Percentiles rank a stretch among this genome's conserved stretches.
Conservation (phyloP, 2,888 invertebrate species). For the Campoletis raptor region DNA sequence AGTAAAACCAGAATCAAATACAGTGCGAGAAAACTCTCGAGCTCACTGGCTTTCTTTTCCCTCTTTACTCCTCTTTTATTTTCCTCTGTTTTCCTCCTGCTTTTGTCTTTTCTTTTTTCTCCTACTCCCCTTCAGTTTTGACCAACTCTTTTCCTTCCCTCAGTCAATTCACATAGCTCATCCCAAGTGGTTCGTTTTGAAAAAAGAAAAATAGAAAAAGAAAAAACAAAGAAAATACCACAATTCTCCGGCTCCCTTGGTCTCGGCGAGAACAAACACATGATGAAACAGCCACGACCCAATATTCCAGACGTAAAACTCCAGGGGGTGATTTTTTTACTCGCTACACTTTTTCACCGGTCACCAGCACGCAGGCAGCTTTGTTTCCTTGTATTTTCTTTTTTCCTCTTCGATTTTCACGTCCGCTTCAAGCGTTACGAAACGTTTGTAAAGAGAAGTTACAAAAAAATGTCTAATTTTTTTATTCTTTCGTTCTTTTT, state of each 20-base stretch:
- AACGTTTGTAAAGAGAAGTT: neutral
- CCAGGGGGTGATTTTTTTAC: slow-evolving; percentile 16
- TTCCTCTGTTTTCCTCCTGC: slow-evolving; percentile 10
- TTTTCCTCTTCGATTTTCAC: neutral
- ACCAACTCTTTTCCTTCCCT: slow-evolving; percentile 16
- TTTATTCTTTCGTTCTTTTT: neutral
- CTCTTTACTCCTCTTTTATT: slow-evolving; percentile 14
- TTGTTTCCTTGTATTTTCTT: neutral
- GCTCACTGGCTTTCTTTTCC: slow-evolving; percentile 21
- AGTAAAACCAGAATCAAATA: slow-evolving; percentile 60
- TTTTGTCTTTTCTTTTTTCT: slow-evolving; percentile 21
- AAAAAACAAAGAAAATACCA: slow-evolving; percentile 13
- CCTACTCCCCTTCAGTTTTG: slow-evolving; percentile 9
- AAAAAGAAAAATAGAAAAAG: neutral
- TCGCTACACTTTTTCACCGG: slow-evolving; percentile 1
- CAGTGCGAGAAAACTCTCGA: slow-evolving; percentile 27
- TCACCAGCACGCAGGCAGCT: neutral
- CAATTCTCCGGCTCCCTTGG: slow-evolving; percentile 8
- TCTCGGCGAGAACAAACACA: slow-evolving; percentile 19
- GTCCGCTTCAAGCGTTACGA: neutral
- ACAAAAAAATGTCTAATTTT: neutral
- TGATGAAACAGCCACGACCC: slow-evolving; percentile 16
- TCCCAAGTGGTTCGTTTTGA: slow-evolving; percentile 7
- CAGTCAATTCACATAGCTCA: slow-evolving; percentile 11
- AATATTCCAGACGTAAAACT: slow-evolving; percentile 29